Percentiles rank a stretch among this genome's conserved stretches.
These are phyloP conservation scores for Balaeniceps rex DNA, from an alignment of 2,113 vertebrate species.

Conservation along the genomic window DNA sequence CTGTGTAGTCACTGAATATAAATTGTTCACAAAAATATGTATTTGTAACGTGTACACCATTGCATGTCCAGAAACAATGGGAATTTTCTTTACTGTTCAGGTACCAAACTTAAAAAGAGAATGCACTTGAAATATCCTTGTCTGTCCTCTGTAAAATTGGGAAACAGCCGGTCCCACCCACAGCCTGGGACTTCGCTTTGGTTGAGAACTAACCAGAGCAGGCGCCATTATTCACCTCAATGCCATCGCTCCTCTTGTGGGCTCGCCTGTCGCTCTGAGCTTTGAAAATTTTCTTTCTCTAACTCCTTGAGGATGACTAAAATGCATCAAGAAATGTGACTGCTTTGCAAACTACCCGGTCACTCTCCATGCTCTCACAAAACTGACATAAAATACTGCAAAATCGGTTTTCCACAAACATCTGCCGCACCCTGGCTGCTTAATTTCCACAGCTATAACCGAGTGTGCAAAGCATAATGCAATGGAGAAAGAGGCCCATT, in stretches of 20 bases:
- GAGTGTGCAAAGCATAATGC: not conserved
- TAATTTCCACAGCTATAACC: not conserved
- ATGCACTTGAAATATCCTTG: not conserved
- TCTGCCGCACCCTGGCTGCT: not conserved
- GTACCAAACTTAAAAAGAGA: not conserved
- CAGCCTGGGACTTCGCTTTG: not conserved
- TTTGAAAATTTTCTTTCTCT: not conserved
- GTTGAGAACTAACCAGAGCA: not conserved
- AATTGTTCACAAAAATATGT: not conserved
- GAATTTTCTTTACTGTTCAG: not conserved
- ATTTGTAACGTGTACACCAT: not conserved
- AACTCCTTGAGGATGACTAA: not conserved
- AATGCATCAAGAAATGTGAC: not conserved
- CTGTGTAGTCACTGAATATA: not conserved
- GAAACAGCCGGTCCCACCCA: not conserved
- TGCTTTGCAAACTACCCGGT: not conserved
- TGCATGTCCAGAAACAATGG: not conserved
- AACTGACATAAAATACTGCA: not conserved
- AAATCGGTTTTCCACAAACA: not conserved
- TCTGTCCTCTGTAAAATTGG: not conserved
- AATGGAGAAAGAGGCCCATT: not conserved
- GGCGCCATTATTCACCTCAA: not conserved
- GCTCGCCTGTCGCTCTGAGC: not conserved
- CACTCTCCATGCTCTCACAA: not conserved
- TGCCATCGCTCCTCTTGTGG: not conserved